phyloP scores from a whole-genome alignment of 1,140 invertebrate species.

The Samia ricini region DNA sequence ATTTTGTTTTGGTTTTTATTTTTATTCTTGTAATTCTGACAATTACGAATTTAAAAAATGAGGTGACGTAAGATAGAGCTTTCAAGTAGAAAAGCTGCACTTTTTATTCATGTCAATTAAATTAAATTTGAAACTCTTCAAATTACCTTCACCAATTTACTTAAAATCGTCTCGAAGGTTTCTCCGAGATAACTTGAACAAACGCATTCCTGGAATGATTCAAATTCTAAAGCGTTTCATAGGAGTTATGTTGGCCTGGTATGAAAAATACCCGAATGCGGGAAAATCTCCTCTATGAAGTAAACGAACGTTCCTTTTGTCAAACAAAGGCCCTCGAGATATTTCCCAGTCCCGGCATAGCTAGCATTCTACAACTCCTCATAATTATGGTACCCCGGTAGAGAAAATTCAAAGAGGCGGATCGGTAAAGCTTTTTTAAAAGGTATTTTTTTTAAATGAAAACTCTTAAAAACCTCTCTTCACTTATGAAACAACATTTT shows the following conservation, averaged over 20 bases:
- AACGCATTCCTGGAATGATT: not conserved
- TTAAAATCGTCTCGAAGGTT: too few species aligned
- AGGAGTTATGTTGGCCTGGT: slow-evolving; percentile 51
- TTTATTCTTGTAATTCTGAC: too few species aligned
- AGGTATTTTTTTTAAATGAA: slow-evolving; percentile 24
- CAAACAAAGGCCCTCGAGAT: not conserved
- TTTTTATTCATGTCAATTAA: too few species aligned
- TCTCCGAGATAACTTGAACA: not conserved
- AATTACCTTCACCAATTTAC: too few species aligned
- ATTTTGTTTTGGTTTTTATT: too few species aligned
- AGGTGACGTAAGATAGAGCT: too few species aligned
- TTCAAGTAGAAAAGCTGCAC: too few species aligned
- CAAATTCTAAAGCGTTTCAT: not conserved
- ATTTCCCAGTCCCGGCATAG: slow-evolving; percentile 40
- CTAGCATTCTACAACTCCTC: slow-evolving; percentile 48
- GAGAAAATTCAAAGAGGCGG: slow-evolving; percentile 70
- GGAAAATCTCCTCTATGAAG: slow-evolving; percentile 71
- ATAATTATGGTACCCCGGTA: slow-evolving; percentile 45
- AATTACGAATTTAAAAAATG: too few species aligned
- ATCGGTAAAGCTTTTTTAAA: slow-evolving; percentile 64
- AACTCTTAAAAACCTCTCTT: slow-evolving; percentile 47
- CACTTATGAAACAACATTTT: slow-evolving; percentile 9
- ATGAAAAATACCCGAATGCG: slow-evolving; percentile 75
- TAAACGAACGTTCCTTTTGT: slow-evolving; percentile 25
- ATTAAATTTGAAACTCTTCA: too few species aligned